phyloP scores from a whole-genome alignment of 2,113 vertebrate genomes.

The Regulus satrapa region DNA sequence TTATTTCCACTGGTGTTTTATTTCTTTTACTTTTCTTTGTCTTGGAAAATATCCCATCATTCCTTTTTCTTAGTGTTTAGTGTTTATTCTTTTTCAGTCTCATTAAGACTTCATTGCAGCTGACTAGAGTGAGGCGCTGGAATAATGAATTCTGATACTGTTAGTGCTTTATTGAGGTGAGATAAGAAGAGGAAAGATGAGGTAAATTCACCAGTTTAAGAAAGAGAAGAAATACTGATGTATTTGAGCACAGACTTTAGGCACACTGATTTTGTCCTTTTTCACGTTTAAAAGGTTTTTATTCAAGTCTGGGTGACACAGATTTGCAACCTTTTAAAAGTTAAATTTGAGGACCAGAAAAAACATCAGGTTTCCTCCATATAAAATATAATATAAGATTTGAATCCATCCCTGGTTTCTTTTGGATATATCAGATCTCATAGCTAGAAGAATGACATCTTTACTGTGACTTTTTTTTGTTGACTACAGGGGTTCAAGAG shows the following conservation, averaged over 20 bases:
- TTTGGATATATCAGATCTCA: background rate
- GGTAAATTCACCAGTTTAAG: background rate
- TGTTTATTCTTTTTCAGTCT: background rate
- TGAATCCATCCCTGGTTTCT: background rate
- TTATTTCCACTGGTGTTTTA: background rate
- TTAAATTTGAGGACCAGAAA: background rate
- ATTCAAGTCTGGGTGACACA: background rate
- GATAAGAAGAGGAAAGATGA: background rate
- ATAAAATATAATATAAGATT: background rate
- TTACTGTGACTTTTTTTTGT: background rate
- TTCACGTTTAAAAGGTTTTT: background rate
- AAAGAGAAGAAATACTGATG: background rate
- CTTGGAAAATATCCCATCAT: background rate
- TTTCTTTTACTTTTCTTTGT: background rate
- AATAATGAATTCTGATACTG: background rate
- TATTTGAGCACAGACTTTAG: background rate
- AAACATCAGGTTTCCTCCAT: background rate
- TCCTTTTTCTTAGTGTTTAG: background rate
- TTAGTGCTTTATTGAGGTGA: background rate
- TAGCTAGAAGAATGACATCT: background rate
- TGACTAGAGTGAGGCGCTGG: background rate
- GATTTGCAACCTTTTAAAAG: background rate
- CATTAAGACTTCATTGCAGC: background rate
- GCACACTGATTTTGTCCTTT: background rate
- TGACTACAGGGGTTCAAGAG: background rate